Evolutionary conservation across 2,888 invertebrate genomes (phyloP), one percentile per base, ranked within the genome.

Genomic region (Cancer borealis): DNA sequence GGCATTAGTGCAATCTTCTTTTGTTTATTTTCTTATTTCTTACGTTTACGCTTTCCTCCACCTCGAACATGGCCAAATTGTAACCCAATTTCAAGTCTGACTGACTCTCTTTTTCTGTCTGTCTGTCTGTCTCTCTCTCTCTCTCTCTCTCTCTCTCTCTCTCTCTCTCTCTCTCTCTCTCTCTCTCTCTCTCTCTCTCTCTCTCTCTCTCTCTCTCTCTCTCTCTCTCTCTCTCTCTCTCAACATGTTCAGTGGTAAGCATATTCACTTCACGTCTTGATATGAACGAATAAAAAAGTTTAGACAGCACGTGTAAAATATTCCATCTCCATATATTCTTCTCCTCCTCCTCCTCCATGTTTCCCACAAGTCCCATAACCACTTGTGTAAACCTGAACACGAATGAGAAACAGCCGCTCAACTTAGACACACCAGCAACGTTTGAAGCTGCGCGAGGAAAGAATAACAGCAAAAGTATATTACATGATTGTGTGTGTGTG

Each of bases 401-500:
- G 79, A 79, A 14, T 79, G 26, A 30, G 30, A 79, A 30, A 79
- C 66, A 66, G 66, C n/a, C 21, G n/a, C 66, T 66, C 66, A 30
- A 79, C 79, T 79, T 79, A 21, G 79, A 66, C 4, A n/a, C 66
- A n/a, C 66, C n/a, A 4, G 6, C n/a, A 21, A 79, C 79, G 14
- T 30, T 30, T 79, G 79, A 79, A 30, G 79, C 12, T 2, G 12
- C 30, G 3, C 30, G 30, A 79, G 3, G 21, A 79, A 79, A 30
- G 3, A 79, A 26, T 4, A 17, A 66, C 21, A 73, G n/a, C 21
- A n/a, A 2, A 73, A n/a, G n/a, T 6, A 73, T 8, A 30, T 12
- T 30, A 79, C 5, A 79, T 30, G 8, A 79, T 30, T 79, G 79
- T 79, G 79, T 79, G 79, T 79, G 79, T 79, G 79, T 79, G 79